A percentile compares a stretch with the other conserved stretches of the same genome.
Evolutionary conservation across 2,888 invertebrate genomes (phyloP).

Genomic region (Oscheius sp.): DNA sequence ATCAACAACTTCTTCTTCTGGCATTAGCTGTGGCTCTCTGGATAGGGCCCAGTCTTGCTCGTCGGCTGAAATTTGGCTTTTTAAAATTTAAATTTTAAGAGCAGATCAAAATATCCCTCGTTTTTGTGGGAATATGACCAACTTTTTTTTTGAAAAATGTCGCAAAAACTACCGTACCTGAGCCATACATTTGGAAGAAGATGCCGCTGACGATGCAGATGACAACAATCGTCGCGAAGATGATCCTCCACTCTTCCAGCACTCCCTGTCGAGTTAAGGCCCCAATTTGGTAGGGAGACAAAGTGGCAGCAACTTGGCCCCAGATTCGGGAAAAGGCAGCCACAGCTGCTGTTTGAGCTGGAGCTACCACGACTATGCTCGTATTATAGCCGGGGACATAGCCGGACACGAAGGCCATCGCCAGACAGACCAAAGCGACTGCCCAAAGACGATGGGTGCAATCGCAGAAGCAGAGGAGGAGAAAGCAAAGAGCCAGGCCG

Average conservation of each 20-base stretch:
- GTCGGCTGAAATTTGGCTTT: constrained; percentile 4
- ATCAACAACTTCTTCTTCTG: background rate
- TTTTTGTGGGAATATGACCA: too few relatives aligned
- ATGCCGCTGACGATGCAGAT: constrained; percentile 63
- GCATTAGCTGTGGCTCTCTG: constrained; percentile 1
- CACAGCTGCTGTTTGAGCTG: constrained; percentile 65
- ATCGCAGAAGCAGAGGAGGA: constrained; percentile 63
- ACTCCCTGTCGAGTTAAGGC: constrained; percentile 55
- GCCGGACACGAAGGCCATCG: constrained; percentile 67
- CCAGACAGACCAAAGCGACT: constrained; percentile 58
- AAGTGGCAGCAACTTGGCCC: constrained; percentile 61
- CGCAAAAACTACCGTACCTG: constrained; percentile 45
- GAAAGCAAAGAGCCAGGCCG: constrained; percentile 62
- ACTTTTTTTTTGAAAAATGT: too few relatives aligned
- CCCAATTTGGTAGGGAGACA: constrained; percentile 66
- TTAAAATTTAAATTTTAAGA: background rate
- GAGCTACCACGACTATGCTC: constrained; percentile 67
- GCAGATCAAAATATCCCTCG: too few relatives aligned
- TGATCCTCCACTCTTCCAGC: constrained; percentile 61
- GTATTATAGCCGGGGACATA: constrained; percentile 69
- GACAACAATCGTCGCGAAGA: constrained; percentile 56
- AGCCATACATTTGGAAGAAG: constrained; percentile 66
- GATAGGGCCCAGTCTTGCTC: constrained; percentile 16
- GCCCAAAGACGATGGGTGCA: constrained; percentile 56
- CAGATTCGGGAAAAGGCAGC: constrained; percentile 66